These are phyloP conservation scores for Periplaneta americana DNA, from an alignment of 1,140 invertebrate species.

Conservation along the genomic window DNA sequence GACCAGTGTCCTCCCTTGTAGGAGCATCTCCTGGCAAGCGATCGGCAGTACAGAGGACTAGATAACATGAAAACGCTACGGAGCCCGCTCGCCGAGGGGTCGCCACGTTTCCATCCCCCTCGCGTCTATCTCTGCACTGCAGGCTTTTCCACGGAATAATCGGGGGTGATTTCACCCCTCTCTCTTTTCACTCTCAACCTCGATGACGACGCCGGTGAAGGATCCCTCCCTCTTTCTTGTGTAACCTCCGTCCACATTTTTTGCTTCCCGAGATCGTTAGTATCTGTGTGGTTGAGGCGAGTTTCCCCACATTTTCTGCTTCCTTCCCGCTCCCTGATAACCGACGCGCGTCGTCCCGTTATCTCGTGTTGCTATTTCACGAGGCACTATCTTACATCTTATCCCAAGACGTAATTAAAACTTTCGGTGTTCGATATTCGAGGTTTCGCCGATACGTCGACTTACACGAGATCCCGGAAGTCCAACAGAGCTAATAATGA, in stretches of 20 bases:
- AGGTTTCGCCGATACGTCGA: too few relatives aligned
- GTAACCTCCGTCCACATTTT: not conserved
- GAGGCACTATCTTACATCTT: too few relatives aligned
- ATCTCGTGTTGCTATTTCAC: too few relatives aligned
- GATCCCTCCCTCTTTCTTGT: not conserved
- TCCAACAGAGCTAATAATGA: too few relatives aligned
- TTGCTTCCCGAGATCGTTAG: not conserved
- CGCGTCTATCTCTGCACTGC: conserved; percentile 2
- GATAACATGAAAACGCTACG: not conserved
- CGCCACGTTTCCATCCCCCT: not conserved
- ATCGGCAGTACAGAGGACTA: not conserved
- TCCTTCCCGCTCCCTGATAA: not conserved
- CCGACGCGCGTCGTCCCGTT: too few relatives aligned
- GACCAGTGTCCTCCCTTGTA: not conserved
- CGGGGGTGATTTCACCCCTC: not conserved
- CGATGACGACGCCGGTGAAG: not conserved
- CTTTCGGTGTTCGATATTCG: too few relatives aligned
- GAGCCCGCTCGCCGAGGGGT: not conserved
- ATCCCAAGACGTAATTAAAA: too few relatives aligned
- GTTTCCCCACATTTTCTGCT: not conserved
- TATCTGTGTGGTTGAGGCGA: not conserved
- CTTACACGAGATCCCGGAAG: too few relatives aligned
- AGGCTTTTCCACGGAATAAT: not conserved
- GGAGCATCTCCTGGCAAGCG: not conserved
- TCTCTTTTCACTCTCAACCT: not conserved